Evolutionary conservation across 1,140 invertebrate species (phyloP).

Genomic region (Venturia canescens): DNA sequence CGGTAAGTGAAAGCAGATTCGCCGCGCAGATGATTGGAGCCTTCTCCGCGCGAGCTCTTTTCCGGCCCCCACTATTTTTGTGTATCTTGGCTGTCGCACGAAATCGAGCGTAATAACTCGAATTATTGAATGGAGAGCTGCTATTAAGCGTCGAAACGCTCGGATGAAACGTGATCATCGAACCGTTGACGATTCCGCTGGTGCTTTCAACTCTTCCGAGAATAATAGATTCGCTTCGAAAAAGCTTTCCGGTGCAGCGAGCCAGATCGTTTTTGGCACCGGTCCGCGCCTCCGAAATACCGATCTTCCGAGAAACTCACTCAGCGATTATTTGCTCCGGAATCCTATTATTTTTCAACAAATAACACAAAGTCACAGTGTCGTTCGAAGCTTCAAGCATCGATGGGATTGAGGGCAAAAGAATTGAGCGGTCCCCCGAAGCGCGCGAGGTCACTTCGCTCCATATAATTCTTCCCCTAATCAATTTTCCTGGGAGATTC

Average conservation of each 20-base stretch:
- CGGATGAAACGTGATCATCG: conserved; percentile 25
- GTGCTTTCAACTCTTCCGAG: not conserved
- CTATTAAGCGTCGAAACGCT: not conserved
- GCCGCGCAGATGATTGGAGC: not conserved
- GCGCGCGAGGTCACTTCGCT: too few species aligned
- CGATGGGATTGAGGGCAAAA: too few species aligned
- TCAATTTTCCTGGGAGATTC: not conserved
- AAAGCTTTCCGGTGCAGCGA: not conserved
- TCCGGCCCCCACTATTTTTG: not conserved
- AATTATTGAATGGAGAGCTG: conserved; percentile 28
- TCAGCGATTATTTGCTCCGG: too few species aligned
- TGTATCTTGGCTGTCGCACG: conserved; percentile 22
- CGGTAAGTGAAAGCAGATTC: not conserved
- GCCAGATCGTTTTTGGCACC: not conserved
- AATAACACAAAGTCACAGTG: too few species aligned
- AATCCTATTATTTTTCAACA: too few species aligned
- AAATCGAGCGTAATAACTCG: conserved; percentile 41
- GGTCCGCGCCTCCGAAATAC: not conserved
- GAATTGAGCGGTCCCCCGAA: too few species aligned
- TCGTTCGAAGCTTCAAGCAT: too few species aligned
- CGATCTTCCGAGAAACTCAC: conserved; percentile 14
- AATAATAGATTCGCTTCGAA: not conserved
- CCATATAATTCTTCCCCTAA: too few species aligned
- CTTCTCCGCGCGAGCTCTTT: not conserved
- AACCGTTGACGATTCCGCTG: not conserved